Evolutionary conservation across 2,888 invertebrate species (phyloP).

Genomic region (Oligia strigilis): DNA sequence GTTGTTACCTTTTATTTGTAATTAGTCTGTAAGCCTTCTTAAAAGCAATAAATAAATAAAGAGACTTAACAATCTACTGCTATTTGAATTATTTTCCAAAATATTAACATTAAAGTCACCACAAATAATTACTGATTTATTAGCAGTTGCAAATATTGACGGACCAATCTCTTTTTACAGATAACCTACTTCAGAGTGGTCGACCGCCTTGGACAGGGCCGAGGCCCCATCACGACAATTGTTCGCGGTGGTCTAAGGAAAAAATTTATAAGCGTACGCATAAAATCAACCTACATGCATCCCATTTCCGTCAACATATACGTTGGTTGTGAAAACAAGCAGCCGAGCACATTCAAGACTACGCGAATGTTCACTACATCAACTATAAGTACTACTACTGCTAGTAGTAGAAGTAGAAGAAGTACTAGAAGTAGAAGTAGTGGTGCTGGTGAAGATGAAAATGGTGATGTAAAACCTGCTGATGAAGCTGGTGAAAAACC

Average conservation of each 20-base stretch:
- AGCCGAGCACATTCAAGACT: constrained; percentile 14
- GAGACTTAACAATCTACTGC: no score
- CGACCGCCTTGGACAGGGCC: constrained; percentile 79
- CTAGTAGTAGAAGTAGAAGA: no score
- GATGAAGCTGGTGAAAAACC: no score
- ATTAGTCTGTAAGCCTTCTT: no score
- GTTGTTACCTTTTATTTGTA: no score
- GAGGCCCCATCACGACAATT: constrained; percentile 75
- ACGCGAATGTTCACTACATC: background rate
- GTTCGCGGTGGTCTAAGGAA: constrained; percentile 79
- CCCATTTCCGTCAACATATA: constrained; percentile 84
- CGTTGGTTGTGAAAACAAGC: constrained; percentile 79
- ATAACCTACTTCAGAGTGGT: constrained; percentile 82
- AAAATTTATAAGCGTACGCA: constrained; percentile 73
- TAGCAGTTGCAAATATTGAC: background rate
- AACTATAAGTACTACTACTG: no score
- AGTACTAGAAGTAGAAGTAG: background rate
- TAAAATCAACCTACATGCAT: constrained; percentile 75
- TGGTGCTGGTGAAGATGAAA: no score
- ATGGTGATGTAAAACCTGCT: no score
- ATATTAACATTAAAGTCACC: no score
- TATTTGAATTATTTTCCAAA: no score
- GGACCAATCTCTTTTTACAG: constrained; percentile 72
- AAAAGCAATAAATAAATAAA: no score
- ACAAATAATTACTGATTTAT: no score